Conservation (phyloP, 2,797 vertebrate genomes). For the Denticeps clupeoides region DNA sequence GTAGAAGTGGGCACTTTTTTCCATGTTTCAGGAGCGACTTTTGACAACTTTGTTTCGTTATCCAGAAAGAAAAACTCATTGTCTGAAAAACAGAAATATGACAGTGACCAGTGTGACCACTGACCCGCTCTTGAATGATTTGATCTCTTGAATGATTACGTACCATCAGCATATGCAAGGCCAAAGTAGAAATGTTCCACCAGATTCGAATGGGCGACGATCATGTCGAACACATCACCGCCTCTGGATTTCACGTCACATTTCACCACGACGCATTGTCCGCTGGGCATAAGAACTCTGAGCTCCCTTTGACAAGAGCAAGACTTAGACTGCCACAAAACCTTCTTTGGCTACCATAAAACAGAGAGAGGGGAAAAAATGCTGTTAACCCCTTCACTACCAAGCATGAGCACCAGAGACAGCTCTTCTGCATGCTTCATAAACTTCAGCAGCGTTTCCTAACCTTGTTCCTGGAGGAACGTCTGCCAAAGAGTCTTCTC, state of each 20-base stretch:
- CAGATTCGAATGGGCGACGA: slow-evolving; percentile 68
- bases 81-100: slow-evolving; percentile 46
- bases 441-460: too few relatives aligned
- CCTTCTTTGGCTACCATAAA: slow-evolving; percentile 79
- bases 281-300: slow-evolving; percentile 71
- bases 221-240: slow-evolving; percentile 70
- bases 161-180: slow-evolving; percentile 77
- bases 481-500: too few relatives aligned
- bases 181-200: slow-evolving; percentile 80
- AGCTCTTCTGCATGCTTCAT: too few relatives aligned
- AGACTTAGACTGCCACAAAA: too few relatives aligned
- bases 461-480: too few relatives aligned
- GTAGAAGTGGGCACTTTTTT: slow-evolving; percentile 65
- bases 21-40: slow-evolving; percentile 78
- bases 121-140: background rate
- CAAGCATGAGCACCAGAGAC: too few relatives aligned
- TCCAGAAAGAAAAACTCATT: slow-evolving; percentile 86
- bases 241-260: slow-evolving; percentile 74
- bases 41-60: slow-evolving; percentile 72
- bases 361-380: too few relatives aligned
- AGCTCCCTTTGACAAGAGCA: slow-evolving; percentile 66
- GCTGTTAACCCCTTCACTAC: too few relatives aligned
- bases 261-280: slow-evolving; percentile 73
- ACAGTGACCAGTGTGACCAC: background rate
- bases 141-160: slow-evolving; percentile 3